Evolutionary conservation across 1,140 invertebrate genomes (phyloP).

Genomic region (Trichonephila clavipes): DNA sequence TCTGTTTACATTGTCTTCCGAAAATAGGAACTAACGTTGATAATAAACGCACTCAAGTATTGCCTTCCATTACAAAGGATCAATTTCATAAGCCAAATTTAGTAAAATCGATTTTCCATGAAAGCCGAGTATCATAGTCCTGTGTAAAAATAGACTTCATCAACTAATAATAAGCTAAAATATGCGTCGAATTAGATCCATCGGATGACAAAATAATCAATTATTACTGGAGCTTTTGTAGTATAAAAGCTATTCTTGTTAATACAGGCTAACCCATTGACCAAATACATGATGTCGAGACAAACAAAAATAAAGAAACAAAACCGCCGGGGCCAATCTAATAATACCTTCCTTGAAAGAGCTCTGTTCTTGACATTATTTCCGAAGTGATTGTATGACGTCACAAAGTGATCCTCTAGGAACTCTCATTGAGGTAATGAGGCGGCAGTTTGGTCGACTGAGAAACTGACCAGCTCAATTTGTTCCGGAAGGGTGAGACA

Average conservation of each 20-base stretch:
- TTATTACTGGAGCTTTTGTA: background rate
- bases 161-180: no score
- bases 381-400: conserved; percentile 36
- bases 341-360: conserved; percentile 37
- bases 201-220: background rate
- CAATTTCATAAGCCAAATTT: no score
- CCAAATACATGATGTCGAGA: background rate
- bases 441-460: background rate
- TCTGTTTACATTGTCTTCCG: no score
- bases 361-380: conserved; percentile 39
- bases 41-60: no score
- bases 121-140: no score
- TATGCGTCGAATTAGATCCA: background rate
- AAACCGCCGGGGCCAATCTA: background rate
- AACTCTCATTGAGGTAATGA: conserved; percentile 25
- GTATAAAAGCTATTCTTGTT: background rate
- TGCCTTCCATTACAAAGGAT: no score
- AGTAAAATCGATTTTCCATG: no score
- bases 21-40: no score
- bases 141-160: no score
- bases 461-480: conserved; percentile 34
- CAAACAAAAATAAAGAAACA: background rate
- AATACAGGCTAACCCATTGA: background rate
- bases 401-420: conserved; percentile 21
- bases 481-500: background rate